Evolutionary conservation across 2,113 vertebrate genomes (phyloP).

Genomic region (Todiramphus saurophagus): DNA sequence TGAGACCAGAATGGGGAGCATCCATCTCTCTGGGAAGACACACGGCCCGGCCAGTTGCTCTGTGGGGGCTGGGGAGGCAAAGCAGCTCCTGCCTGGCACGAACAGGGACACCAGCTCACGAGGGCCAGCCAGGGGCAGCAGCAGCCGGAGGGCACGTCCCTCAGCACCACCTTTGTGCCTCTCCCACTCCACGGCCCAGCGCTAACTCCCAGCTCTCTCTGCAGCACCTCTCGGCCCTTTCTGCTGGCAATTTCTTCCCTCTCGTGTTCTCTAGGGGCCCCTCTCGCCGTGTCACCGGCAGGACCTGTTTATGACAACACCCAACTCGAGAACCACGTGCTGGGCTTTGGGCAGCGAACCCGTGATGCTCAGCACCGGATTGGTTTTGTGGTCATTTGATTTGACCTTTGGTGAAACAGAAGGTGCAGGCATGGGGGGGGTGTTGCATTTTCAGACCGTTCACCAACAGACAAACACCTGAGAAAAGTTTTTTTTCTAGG

Average conservation of each 20-base stretch:
- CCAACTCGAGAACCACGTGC: not conserved
- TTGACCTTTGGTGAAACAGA: not conserved
- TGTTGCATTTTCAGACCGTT: not conserved
- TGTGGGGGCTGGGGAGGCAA: not conserved
- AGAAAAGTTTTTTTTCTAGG: not conserved
- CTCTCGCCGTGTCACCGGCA: not conserved
- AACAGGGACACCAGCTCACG: fast-evolving
- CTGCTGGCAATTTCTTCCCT: not conserved
- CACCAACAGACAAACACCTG: not conserved
- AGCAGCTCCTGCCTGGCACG: not conserved
- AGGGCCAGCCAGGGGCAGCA: not conserved
- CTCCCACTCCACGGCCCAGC: too few species aligned
- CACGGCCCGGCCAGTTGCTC: not conserved
- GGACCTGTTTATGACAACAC: not conserved
- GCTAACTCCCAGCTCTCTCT: not conserved
- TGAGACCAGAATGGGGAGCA: not conserved
- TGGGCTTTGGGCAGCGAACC: fast-evolving
- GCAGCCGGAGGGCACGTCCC: not conserved
- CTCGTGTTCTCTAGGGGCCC: not conserved
- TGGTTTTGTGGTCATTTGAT: not conserved
- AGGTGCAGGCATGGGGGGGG: fast-evolving
- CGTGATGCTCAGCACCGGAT: fast-evolving
- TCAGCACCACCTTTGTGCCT: not conserved
- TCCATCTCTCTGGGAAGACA: not conserved
- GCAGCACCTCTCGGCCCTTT: not conserved